Evolutionary conservation across 2,888 invertebrate species (phyloP), one percentile per base, ranked within the genome.

Genomic region (Amitus sp.): DNA sequence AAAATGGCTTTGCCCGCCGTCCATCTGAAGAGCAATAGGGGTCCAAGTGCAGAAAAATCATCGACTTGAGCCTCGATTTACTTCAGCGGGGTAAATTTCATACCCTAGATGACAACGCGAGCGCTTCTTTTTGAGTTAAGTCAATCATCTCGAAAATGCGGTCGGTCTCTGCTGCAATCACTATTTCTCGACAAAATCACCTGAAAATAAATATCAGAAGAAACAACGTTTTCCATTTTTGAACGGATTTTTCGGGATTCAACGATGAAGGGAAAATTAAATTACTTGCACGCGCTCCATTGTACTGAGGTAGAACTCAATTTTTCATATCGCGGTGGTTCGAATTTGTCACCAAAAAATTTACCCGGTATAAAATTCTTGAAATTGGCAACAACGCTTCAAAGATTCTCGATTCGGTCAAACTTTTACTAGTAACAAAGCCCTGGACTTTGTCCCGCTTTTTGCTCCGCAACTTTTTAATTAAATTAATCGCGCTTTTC

Each of bases 121-220:
- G n/a, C n/a, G n/a, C n/a, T n/a, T n/a, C n/a, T n/a, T n/a, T n/a
- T n/a, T n/a, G n/a, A n/a, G n/a, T n/a, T n/a, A 95, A 1, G 92
- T 89, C 68, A 87, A 89, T n/a, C n/a, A n/a, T n/a, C 93, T 67
- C 90, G 82, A 83, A 90, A 93, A 0, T 92, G 92, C 76, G n/a
- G n/a, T n/a, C n/a, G n/a, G n/a, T n/a, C n/a, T n/a, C n/a, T n/a
- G n/a, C n/a, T n/a, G n/a, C n/a, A n/a, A 94, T 94, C 47, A 85
- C 77, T 75, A 73, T 73, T 55, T 62, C 64, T 51, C 55, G 47
- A n/a, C 39, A 37, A 51, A 61, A 61, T 51, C 50, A 33, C 55
- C 34, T 27, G 17, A 43, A 47, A 39, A 42, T 10, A 23, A 39
- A 17, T 10, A 17, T 20, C 20, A 15, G 27, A 43, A 18, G 34